Evolutionary conservation across 35 echinoderm and acorn worm species (phyloP), one percentile per base, ranked within the genome.

Genomic region (Amphiura filiformis): DNA sequence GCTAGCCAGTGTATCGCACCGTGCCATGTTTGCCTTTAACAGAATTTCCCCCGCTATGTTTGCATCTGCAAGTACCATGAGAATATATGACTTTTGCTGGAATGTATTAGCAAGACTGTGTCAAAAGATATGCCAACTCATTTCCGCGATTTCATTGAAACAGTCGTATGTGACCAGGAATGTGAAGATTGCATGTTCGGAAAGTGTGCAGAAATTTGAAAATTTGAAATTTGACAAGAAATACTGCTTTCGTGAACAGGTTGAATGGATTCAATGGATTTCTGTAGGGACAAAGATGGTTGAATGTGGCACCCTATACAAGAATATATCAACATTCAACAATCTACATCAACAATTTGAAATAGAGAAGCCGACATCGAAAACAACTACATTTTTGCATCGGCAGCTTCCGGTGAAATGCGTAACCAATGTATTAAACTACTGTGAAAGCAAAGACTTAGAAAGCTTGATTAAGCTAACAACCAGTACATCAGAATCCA

Each of bases 41-140:
- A 84, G 56, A 57, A 84, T 83, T 90, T 90, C 36, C 88, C 81
- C 15, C 88, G 84, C 81, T 84, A 90, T 52, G 70, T 90, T 23
- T 90, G 88, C 38, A 39, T 90, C 9, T 90, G 88, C 36, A 76
- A 47, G 42, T 84, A 90, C 31, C 88, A 89, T 75, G 87, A 89
- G 38, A 89, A 89, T 82, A 49, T 89, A 31, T 31, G 80, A 0
- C 37, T 89, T 9, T 32, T 89, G 1, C 39, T 89, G 47, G 87
- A 89, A 82, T 89, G 87, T 42, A 13, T 89, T n/a, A 57, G 32
- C 12, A 82, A 56, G 31, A 34, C 26, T 7, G 35, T 36, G 7
- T 84, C 42, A n/a, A 34, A 23, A 3, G 40, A 13, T 84, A 61
- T 84, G 7, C 37, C 82, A 32, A 84, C 82, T 13, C 82, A 84